Base-by-base conservation (phyloP, 2,888 invertebrate species). In the Prostheceraeus crozeri region DNA sequence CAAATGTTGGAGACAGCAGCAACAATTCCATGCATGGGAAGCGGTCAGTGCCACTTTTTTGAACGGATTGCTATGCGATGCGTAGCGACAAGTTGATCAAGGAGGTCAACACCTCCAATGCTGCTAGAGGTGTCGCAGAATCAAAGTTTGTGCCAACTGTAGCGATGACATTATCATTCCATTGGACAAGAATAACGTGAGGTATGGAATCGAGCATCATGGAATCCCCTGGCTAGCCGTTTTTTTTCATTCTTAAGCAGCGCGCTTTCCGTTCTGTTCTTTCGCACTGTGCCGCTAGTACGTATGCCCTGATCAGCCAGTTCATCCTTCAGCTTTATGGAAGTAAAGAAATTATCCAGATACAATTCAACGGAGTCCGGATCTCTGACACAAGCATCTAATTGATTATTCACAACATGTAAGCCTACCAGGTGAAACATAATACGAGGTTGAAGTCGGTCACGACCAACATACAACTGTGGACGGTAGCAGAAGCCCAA, bases 151-250 rank as follows among this genome's bases (percentile, higher is more conserved):
- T 40, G 19, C 40, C 40, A 40, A 14, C 6, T 16, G 40, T 40
- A 4, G 19, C 40, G 19, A 40, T 40, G n/a, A 23, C n/a, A 40
- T 40, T 40, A n/a, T 33, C 40, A 40, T 40, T 40, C 40, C 40
- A 40, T 4, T 14, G 40, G 19, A 40, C 40, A 14, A 40, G 40
- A 23, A 40, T 14, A 23, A 33, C 19, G 40, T 16, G 40, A 40
- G n/a, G 40, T 40, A 23, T 40, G n/a, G n/a, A 40, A 40, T 40
- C 19, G n/a, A 40, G 40, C n/a, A 40, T 40, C 40, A 40, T 40
- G 40, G 14, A 40, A 40, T 14, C 40, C 14, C 19, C 14, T 6
- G n/a, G 40, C 14, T 40, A 19, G 8, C 19, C 14, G n/a, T 33
- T 33, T 33, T 33, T 8, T 33, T 33, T 33, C 33, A 10, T 11